Conservation (phyloP, 2,888 invertebrate species). For the Melanchra persicariae region DNA sequence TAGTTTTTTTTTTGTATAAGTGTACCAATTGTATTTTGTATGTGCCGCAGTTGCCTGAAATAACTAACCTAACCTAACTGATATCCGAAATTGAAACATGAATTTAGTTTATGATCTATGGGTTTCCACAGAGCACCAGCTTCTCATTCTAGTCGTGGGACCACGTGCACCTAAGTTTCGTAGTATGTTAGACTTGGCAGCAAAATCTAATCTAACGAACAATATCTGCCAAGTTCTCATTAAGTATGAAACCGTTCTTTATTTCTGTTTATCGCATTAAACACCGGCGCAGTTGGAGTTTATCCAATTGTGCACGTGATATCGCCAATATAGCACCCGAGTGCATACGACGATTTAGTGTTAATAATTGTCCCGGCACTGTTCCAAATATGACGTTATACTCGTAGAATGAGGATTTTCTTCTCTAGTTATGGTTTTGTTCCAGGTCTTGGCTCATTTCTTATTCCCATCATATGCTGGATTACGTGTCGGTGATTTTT, state of each 20-base stretch:
- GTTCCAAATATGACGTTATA: slow-evolving; percentile 62
- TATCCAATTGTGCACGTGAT: slow-evolving; percentile 71
- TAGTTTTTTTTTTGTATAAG: too few relatives aligned
- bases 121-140: too few relatives aligned
- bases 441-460: slow-evolving; percentile 55
- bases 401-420: slow-evolving; percentile 32
- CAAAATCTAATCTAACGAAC: slow-evolving; percentile 57
- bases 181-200: slow-evolving; percentile 50
- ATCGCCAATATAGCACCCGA: slow-evolving; percentile 52
- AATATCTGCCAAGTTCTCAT: slow-evolving; percentile 70
- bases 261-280: slow-evolving; percentile 75
- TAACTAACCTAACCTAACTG: too few relatives aligned
- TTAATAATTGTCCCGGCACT: slow-evolving; percentile 66
- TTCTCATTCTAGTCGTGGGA: not conserved
- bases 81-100: too few relatives aligned
- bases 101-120: not conserved
- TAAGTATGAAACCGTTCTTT: slow-evolving; percentile 70
- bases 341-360: slow-evolving; percentile 54
- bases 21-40: too few relatives aligned
- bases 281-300: slow-evolving; percentile 70
- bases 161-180: not conserved
- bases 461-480: slow-evolving; percentile 57
- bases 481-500: slow-evolving; percentile 57
- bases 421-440: slow-evolving; percentile 26
- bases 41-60: too few relatives aligned